Evolutionary conservation across 2,888 invertebrate genomes (phyloP).

Genomic region (Helobdella robusta): DNA sequence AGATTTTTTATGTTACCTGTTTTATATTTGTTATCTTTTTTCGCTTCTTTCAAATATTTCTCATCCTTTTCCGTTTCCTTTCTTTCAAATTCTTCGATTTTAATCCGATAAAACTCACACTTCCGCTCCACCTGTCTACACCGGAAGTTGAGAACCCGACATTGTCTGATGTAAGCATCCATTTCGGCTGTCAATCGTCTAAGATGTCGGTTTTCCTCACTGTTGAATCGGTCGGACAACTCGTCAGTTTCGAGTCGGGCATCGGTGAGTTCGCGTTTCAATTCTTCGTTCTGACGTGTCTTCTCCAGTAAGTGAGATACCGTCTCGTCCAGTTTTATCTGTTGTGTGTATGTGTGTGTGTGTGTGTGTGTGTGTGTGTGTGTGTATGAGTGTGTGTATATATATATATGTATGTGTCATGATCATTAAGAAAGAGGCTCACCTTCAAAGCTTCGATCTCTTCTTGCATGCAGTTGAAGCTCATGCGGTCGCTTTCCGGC

Average conservation of each 20-base stretch:
- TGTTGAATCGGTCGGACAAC: conserved; percentile 25
- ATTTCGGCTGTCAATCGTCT: conserved; percentile 25
- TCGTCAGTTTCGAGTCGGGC: conserved; percentile 25
- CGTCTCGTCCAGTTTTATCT: background rate
- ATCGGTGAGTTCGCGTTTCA: conserved; percentile 17
- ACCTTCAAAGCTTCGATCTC: conserved; percentile 19
- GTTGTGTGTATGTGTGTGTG: too few relatives aligned
- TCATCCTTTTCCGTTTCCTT: too few relatives aligned
- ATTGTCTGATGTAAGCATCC: conserved; percentile 24
- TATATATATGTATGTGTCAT: background rate
- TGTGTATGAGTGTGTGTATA: too few relatives aligned
- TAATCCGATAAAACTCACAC: background rate
- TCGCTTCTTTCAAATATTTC: too few relatives aligned
- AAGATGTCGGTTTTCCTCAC: conserved; percentile 24
- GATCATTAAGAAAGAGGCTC: background rate
- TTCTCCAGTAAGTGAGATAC: background rate
- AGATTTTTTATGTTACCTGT: too few relatives aligned
- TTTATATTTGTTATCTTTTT: too few relatives aligned
- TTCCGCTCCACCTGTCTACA: conserved; percentile 8
- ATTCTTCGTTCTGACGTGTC: conserved; percentile 1
- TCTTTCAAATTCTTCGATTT: conserved; percentile 7
- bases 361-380: too few relatives aligned
- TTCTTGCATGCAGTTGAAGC: conserved; percentile 5
- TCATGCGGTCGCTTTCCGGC: conserved; percentile 23
- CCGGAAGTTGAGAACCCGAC: conserved; percentile 25